A percentile compares a stretch with the other conserved stretches of the same genome.
These are phyloP conservation scores for Malthinus seriepunctatus DNA, from an alignment of 2,888 invertebrate species.

Conservation along the genomic window DNA sequence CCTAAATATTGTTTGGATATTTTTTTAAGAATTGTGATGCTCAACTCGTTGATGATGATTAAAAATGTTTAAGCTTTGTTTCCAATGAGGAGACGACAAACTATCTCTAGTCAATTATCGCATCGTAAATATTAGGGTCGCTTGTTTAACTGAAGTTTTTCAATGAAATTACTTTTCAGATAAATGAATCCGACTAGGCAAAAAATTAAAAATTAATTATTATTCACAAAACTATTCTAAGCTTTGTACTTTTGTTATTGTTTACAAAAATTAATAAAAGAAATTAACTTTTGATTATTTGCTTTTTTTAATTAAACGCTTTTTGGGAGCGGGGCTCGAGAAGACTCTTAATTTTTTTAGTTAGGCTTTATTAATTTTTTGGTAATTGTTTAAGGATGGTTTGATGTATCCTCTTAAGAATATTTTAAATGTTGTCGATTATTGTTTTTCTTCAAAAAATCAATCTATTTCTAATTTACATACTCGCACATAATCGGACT, in stretches of 20 bases:
- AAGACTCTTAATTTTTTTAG: not conserved
- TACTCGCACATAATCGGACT: constrained; percentile 22
- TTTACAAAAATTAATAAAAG: no score
- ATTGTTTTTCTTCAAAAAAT: not conserved
- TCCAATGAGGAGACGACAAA: constrained; percentile 11
- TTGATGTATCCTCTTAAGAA: no score
- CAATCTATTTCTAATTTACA: constrained; percentile 2
- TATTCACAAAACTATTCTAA: not conserved
- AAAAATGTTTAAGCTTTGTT: constrained; percentile 5
- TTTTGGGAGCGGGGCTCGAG: not conserved
- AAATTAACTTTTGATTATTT: no score
- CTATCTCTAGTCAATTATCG: constrained; percentile 8
- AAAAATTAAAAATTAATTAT: not conserved
- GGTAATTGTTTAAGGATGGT: no score
- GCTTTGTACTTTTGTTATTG: not conserved
- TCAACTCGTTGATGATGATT: constrained; percentile 40
- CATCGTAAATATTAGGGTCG: no score
- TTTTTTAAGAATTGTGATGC: constrained; percentile 53
- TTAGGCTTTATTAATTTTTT: no score
- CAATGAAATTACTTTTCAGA: not conserved
- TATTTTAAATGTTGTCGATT: no score
- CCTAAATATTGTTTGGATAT: constrained; percentile 52
- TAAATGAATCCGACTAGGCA: no score
- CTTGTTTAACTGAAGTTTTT: not conserved
- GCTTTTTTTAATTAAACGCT: no score